Evolutionary conservation across 2,113 vertebrate genomes (phyloP).

Genomic region (Paradoxurus hermaphroditus): DNA sequence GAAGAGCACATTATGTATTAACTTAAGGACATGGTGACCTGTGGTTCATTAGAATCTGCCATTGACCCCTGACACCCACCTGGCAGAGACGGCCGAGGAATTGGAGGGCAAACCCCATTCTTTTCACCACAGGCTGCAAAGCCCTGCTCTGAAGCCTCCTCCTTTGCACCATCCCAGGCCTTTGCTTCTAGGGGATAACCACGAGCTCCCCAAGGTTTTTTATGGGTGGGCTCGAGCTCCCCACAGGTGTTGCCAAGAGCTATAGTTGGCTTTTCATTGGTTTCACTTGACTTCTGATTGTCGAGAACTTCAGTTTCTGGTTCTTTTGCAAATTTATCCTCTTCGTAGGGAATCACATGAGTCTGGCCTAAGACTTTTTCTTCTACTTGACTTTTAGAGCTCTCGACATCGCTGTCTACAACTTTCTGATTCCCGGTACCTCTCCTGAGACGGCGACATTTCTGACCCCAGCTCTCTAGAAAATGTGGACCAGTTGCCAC

Average conservation of each 20-base stretch:
- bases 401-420: slow-evolving; percentile 77
- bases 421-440: slow-evolving; percentile 86
- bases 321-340: slow-evolving; percentile 89
- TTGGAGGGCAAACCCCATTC: slow-evolving; percentile 84
- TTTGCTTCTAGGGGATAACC: slow-evolving; percentile 69
- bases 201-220: slow-evolving; percentile 83
- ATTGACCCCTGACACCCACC: slow-evolving; percentile 84
- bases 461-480: slow-evolving; percentile 88
- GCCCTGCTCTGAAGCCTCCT: slow-evolving; percentile 85
- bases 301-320: slow-evolving; percentile 79
- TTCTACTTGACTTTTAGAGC: slow-evolving; percentile 85
- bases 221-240: slow-evolving; percentile 82
- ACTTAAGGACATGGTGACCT: slow-evolving; percentile 65
- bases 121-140: slow-evolving; percentile 88
- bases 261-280: slow-evolving; percentile 81
- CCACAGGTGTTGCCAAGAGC: slow-evolving; percentile 82
- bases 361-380: slow-evolving; percentile 84
- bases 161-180: slow-evolving; percentile 78
- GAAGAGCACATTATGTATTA: background rate
- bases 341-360: slow-evolving; percentile 83
- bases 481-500: slow-evolving; percentile 89
- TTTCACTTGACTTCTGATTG: slow-evolving; percentile 85
- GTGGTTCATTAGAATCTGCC: slow-evolving; percentile 82
- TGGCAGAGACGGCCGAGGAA: slow-evolving; percentile 82
- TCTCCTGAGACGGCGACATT: slow-evolving; percentile 87